A percentile compares a stretch with the other conserved stretches of the same genome.
These are phyloP conservation scores for Gopherus flavomarginatus DNA, from an alignment of 2,113 vertebrate genomes.

Conservation along the genomic window DNA sequence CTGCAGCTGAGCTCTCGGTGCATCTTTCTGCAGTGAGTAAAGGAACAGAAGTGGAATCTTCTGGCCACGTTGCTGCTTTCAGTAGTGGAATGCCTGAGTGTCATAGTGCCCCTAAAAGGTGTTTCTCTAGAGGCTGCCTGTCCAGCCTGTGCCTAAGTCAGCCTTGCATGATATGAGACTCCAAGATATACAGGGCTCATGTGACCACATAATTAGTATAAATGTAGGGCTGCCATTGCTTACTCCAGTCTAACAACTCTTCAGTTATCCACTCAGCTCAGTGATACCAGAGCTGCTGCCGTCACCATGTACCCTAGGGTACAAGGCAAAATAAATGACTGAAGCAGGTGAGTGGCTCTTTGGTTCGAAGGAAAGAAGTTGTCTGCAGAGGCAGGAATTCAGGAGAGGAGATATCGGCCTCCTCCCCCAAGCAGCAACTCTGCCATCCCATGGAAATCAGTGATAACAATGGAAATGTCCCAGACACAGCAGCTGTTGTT, in stretches of 20 bases:
- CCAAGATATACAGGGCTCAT: not conserved
- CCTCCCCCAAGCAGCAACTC: accelerated
- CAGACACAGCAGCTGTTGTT: not conserved
- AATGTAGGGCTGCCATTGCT: not conserved
- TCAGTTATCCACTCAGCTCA: not conserved
- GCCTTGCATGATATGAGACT: not conserved
- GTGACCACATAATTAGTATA: not conserved
- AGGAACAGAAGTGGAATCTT: not conserved
- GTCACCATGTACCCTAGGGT: not conserved
- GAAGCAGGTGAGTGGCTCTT: not conserved
- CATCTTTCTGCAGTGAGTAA: no score
- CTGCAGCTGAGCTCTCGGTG: not conserved
- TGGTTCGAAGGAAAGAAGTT: not conserved
- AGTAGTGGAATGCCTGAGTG: not conserved
- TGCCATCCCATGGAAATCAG: constrained; percentile 25
- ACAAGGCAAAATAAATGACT: not conserved
- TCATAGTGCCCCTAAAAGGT: not conserved
- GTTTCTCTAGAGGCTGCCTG: not conserved
- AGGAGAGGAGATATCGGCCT: not conserved
- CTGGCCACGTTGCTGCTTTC: not conserved
- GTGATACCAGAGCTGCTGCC: not conserved
- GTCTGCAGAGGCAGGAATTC: not conserved
- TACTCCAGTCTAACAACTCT: not conserved
- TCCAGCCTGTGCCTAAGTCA: not conserved
- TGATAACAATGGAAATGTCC: constrained; percentile 35